Conservation (phyloP, 1,140 invertebrate genomes). For the Nephila pilipes region DNA sequence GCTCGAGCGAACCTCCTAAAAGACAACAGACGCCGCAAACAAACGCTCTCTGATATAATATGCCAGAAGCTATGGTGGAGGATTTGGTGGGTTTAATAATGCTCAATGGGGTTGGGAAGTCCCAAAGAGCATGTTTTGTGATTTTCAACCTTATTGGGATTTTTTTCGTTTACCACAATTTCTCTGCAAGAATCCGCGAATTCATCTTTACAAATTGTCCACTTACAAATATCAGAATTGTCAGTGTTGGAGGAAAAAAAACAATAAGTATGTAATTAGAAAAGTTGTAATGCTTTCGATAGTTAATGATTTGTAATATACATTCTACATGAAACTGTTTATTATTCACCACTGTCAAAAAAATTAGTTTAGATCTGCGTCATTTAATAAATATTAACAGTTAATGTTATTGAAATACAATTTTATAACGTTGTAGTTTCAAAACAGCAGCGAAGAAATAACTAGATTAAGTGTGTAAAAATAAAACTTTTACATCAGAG, state of each 20-base stretch:
- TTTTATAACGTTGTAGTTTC: no score
- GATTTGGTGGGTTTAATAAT: slow-evolving; percentile 50
- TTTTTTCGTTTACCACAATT: background rate
- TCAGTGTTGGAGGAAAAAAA: background rate
- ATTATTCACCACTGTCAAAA: no score
- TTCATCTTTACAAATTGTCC: no score
- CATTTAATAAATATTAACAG: no score
- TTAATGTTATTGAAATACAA: no score
- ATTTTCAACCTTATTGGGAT: slow-evolving; percentile 17
- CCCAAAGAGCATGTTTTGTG: background rate
- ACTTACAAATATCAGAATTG: no score
- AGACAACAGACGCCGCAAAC: slow-evolving; percentile 68
- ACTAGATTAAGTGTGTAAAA: no score
- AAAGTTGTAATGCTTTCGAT: background rate
- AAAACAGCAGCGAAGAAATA: no score
- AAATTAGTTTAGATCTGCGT: no score
- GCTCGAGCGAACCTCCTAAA: slow-evolving; percentile 37
- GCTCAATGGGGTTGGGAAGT: background rate
- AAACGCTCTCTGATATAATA: slow-evolving; percentile 29
- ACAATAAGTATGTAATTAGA: background rate
- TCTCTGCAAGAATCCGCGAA: background rate
- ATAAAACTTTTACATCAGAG: no score
- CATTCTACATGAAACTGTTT: no score
- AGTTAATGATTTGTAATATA: no score
- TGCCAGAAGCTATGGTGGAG: slow-evolving; percentile 4